Evolutionary conservation across 2,797 vertebrate species (phyloP), one percentile per base, ranked within the genome.

Genomic region (Dendrocincla tyrannina): DNA sequence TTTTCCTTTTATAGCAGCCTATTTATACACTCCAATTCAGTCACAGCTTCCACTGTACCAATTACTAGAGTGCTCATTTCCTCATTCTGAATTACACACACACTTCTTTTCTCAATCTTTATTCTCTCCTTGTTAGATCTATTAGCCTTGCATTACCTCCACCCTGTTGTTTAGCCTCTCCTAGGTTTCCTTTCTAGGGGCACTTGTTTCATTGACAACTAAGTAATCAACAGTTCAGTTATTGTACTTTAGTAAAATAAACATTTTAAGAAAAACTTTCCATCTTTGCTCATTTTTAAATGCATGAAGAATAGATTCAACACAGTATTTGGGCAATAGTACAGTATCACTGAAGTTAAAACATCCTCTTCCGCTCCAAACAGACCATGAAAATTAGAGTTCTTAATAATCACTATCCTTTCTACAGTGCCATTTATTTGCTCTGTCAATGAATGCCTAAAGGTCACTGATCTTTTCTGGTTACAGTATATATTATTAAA

Each of bases 1-100:
- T 76, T n/a, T 87, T 90, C 85, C 60, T 88, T 93, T 95, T 67
- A 93, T 50, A 95, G 83, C 49, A 87, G 56, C 46, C 88, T 93
- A 86, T 91, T 93, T 91, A 87, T 64, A 95, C 17, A 59, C 70
- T 91, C 49, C 59, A 73, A 67, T 86, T 79, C 89, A 95, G 89
- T 79, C 92, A 88, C 46, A 78, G 70, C 83, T 94, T 93, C 70
- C 88, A 96, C 56, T 70, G 74, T 76, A 86, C 80, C 68, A 70
- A 91, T 87, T 85, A 91, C 74, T 74, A 39, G 7, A 74, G 56
- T 62, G 56, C 70, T 96, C 60, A 82, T 77, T 96, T 95, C 91
- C 89, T 93, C 80, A 79, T 95, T 95, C 83, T 80, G 80, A 88
- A 90, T 67, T 74, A 80, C 6, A 23, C 39, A 46, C 33, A 30